Base-by-base conservation (phyloP, 2,113 vertebrate genomes). In the Neopipo cinnamomea region DNA sequence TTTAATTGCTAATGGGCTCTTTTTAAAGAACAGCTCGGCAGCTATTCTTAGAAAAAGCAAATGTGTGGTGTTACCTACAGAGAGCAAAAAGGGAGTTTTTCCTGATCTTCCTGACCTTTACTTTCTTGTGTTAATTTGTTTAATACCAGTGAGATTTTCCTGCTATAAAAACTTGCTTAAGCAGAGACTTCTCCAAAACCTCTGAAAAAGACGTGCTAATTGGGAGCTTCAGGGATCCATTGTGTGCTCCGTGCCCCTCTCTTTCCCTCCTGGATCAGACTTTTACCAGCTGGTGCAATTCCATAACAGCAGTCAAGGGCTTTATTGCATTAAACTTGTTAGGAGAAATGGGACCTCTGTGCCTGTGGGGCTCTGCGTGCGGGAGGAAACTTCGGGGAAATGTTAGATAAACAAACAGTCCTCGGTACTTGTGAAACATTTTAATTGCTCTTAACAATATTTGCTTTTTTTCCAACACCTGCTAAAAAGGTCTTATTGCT, bases 41-140 rank as follows among this genome's bases (percentile, higher is more conserved):
- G 49, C 65, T 93, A 59, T 94, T 94, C 58, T 70, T 90, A 90
- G 93, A 61, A 84, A 80, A 91, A 95, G 42, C 18, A 58, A 76
- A 90, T 52, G 31, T 33, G 55, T 44, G 47, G 19, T 82, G 42
- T 65, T 95, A 92, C 53, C 79, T 81, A 33, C 30, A 42, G 89
- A 80, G 89, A 92, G 39, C 27, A 59, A 47, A 88, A 86, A 53
- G 8, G 14, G 72, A 87, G 27, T 75, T 14, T 91, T 84, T 62
- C 1, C 2, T 41, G 91, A 37, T 81, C 59, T 37, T 84, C 44
- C 42, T 88, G 88, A 85, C 89, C 77, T 95, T 93, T 94, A 68
- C 46, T 93, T 89, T 85, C 31, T 77, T 68, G 23, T 37, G 46
- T 81, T 94, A 85, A 88, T 92, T 91, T 87, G 59, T 86, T 93